Evolutionary conservation across 2,797 vertebrate species (phyloP).

Genomic region (Cyprinella venusta): DNA sequence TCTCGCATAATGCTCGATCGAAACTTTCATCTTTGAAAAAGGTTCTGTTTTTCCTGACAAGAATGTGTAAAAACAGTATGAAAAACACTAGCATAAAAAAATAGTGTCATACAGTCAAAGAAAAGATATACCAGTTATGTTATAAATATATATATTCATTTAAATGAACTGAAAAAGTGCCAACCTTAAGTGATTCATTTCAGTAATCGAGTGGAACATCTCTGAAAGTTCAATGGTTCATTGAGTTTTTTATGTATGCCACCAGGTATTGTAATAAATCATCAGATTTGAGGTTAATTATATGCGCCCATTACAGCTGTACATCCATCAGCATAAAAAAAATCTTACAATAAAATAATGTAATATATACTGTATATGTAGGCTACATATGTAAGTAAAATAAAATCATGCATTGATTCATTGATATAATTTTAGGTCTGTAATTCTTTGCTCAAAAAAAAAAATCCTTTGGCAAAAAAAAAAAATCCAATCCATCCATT

Average conservation of each 20-base stretch:
- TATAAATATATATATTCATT: background rate
- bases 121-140: background rate
- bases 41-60: background rate
- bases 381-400: background rate
- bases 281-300: background rate
- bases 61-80: background rate
- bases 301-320: background rate
- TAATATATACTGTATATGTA: no score
- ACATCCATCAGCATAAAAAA: background rate
- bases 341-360: background rate
- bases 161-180: background rate
- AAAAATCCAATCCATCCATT: no score
- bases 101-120: no score
- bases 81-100: background rate
- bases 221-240: conserved; percentile 46
- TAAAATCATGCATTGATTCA: background rate
- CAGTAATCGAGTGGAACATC: background rate
- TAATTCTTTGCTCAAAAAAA: background rate
- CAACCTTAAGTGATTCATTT: conserved; percentile 12
- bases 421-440: background rate
- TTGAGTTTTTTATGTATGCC: background rate
- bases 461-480: background rate
- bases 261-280: conserved; percentile 35
- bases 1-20: background rate
- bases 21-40: background rate